Evolutionary conservation across 2,113 vertebrate genomes (phyloP), one percentile per base, ranked within the genome.

Genomic region (Nyctibius bracteatus): DNA sequence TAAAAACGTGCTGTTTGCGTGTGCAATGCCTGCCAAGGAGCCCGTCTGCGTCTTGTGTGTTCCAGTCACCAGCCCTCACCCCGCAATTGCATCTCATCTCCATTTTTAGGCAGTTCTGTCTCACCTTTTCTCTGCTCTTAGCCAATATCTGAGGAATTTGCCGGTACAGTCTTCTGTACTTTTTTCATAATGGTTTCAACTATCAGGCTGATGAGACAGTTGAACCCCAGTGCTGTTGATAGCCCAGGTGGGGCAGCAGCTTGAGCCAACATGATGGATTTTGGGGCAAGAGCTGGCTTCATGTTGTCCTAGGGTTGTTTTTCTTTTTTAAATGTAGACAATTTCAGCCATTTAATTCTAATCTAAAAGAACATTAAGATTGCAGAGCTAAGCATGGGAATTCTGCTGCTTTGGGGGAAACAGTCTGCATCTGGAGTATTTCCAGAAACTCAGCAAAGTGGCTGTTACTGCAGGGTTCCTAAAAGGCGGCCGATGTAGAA

Each of bases 11-110:
- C 78, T 88, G 59, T 78, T 88, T 81, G 73, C 35, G 19, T 84
- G 78, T 52, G 23, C 28, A 17, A 1, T 25, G 63, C 87, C 77
- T 94, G 92, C 93, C 95, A 94, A 92, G 73, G 83, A 81, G 63
- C 59, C 59, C 2, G 14, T 44, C 90, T 84, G 28, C 54, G 21
- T 66, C 92, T 87, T 77, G 80, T 81, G 90, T 92, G 92, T 91
- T 91, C 81, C 57, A 72, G 63, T 49, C 72, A 86, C 49, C 65
- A 80, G 49, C 19, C 6, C 89, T 80, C 28, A 2, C 72, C 75
- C 63, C 57, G 59, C 80, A 30, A 2, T 18, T 84, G 63, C 68
- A 66, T 59, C 86, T 49, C 67, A 20, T 49, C 77, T 86, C 87
- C 87, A 28, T 51, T 89, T 91, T 85, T 4, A 5, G 90, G 68